Conservation (phyloP, 2,888 invertebrate species). For the Notodonta dromedarius region DNA sequence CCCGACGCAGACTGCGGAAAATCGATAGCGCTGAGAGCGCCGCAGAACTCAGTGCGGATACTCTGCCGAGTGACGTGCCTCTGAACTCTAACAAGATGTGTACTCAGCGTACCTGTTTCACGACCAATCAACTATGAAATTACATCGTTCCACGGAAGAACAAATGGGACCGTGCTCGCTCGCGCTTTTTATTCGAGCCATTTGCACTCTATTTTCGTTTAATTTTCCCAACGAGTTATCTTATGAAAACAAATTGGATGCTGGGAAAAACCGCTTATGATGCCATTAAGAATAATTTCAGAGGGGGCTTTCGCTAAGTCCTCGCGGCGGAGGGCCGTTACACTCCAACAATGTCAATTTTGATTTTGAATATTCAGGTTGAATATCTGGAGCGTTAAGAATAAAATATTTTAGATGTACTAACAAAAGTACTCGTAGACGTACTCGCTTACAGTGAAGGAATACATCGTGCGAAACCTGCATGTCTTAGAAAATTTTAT, state of each 20-base stretch:
- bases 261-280: slow-evolving; percentile 60
- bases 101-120: neutral
- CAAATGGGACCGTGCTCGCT: slow-evolving; percentile 1
- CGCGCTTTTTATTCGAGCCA: slow-evolving; percentile 18
- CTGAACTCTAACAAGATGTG: slow-evolving; percentile 46
- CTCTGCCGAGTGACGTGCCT: slow-evolving; percentile 52
- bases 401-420: slow-evolving; percentile 2
- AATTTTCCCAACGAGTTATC: slow-evolving; percentile 59
- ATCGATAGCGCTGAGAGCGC: slow-evolving; percentile 74
- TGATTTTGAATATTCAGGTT: slow-evolving; percentile 40
- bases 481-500: too few species aligned
- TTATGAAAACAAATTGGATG: slow-evolving; percentile 62
- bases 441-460: too few species aligned
- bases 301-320: slow-evolving; percentile 48
- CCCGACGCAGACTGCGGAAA: slow-evolving; percentile 65
- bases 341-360: slow-evolving; percentile 50
- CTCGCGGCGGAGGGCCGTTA: slow-evolving; percentile 47
- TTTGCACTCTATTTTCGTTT: slow-evolving; percentile 49
- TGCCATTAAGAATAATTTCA: slow-evolving; percentile 56
- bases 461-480: too few species aligned
- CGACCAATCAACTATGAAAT: slow-evolving; percentile 24
- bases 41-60: slow-evolving; percentile 62
- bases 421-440: too few species aligned
- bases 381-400: slow-evolving; percentile 15
- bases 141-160: slow-evolving; percentile 17